A percentile compares a stretch with the other conserved stretches of the same genome.
Evolutionary conservation across 2,797 vertebrate genomes (phyloP).

Genomic region (Chlorospingus flavigularis): DNA sequence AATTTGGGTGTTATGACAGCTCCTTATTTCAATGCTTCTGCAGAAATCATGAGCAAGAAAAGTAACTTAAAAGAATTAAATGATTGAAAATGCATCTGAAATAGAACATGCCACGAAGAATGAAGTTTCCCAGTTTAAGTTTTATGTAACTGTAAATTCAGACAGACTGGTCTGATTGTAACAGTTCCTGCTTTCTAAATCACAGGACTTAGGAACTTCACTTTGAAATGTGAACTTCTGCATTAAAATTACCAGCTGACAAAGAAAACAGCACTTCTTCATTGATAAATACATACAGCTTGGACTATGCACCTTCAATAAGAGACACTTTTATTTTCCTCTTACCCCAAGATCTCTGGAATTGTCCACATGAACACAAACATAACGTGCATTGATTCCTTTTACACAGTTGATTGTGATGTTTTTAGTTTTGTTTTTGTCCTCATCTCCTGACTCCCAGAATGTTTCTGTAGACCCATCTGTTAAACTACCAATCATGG

Average conservation of each 20-base stretch:
- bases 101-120: not conserved
- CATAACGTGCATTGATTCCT: conserved; percentile 92
- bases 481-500: conserved; percentile 99
- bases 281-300: not conserved
- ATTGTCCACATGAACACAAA: conserved; percentile 97
- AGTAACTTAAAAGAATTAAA: not conserved
- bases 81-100: not conserved
- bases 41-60: not conserved
- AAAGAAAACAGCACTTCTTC: not conserved
- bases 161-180: not conserved
- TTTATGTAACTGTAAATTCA: not conserved
- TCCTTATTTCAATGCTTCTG: not conserved
- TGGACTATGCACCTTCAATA: not conserved
- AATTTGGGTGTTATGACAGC: not conserved
- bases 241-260: not conserved
- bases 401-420: conserved; percentile 98
- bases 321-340: not conserved
- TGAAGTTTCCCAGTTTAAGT: not conserved
- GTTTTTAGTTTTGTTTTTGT: conserved; percentile 99
- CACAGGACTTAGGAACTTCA: not conserved
- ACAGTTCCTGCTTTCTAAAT: not conserved
- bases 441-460: conserved; percentile 99
- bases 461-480: conserved; percentile 98
- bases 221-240: not conserved
- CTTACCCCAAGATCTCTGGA: conserved; percentile 97